Base-by-base conservation (phyloP, 2,888 invertebrate genomes). In the Mactromeris polynyma region DNA sequence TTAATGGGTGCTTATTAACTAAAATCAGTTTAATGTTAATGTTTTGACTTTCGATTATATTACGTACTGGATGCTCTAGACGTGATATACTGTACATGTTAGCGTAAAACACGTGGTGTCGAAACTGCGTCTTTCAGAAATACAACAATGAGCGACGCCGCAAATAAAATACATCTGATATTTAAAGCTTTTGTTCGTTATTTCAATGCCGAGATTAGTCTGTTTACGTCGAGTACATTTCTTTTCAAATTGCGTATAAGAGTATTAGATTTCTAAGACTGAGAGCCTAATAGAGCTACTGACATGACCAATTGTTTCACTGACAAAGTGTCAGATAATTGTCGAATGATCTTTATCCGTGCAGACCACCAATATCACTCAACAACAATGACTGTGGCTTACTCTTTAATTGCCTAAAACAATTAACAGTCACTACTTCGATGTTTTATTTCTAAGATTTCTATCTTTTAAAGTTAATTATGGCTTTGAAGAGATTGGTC, bases 331-430 rank as follows among this genome's bases (percentile, higher is more conserved):
- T 46, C 17, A 17, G 11, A 73, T 73, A 73, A 69, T 36, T 51
- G 38, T n/a, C 58, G 26, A 14, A 26, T 46, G 64, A 69, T 64
- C 73, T 64, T 38, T 21, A 40, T 33, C 73, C 31, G 38, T 26
- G 40, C 46, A 40, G 40, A 83, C 64, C 36, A 38, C 33, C 73
- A 26, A 17, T 11, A 26, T 42, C 64, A n/a, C 19, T 26, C 69
- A 42, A 26, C 26, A 40, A 80, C 85, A 77, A 85, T 54, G 42
- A 80, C 64, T 69, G 11, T 79, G 33, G 58, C 58, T 38, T 79
- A 31, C 51, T 80, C 85, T 80, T 51, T 86, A 86, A 86, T 86
- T 86, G 73, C 38, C 26, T 14, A 36, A 69, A 69, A 86, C 85
- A 86, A 73, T 86, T 81, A 77, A 36, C 42, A 85, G 38, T 73